Conservation (phyloP, 2,113 vertebrate species). For the Nicator chloris region DNA sequence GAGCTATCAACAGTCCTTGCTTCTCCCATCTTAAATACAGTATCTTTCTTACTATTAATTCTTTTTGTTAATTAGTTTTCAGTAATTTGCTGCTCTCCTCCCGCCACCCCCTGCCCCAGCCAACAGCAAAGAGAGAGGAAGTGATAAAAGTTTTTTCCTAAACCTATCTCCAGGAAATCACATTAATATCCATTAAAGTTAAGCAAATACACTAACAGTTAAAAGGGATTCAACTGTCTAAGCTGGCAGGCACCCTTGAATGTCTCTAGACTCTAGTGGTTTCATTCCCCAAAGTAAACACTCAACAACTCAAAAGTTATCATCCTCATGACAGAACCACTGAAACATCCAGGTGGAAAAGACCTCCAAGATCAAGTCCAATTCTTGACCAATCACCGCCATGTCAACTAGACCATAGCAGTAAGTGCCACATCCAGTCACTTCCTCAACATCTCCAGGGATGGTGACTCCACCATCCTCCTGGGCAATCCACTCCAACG, state of each 20-base stretch:
- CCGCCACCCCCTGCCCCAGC: rapidly evolving
- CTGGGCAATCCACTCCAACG: not conserved
- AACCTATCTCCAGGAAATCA: not conserved
- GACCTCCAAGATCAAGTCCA: not conserved
- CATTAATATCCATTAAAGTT: not conserved
- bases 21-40: not conserved
- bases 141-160: not conserved
- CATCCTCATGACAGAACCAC: not conserved
- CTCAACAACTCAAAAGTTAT: not conserved
- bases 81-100: not conserved
- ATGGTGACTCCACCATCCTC: not conserved
- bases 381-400: not conserved
- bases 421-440: not conserved
- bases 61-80: not conserved
- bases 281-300: not conserved
- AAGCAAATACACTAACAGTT: not conserved
- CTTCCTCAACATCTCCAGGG: not conserved
- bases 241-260: not conserved
- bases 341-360: not conserved
- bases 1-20: not conserved
- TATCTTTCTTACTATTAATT: not conserved
- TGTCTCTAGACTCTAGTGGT: not conserved
- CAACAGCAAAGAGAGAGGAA: not conserved
- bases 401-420: not conserved
- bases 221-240: not conserved